phyloP scores from a whole-genome alignment of 1,140 invertebrate genomes.

The Zaprionus ghesquierei region DNA sequence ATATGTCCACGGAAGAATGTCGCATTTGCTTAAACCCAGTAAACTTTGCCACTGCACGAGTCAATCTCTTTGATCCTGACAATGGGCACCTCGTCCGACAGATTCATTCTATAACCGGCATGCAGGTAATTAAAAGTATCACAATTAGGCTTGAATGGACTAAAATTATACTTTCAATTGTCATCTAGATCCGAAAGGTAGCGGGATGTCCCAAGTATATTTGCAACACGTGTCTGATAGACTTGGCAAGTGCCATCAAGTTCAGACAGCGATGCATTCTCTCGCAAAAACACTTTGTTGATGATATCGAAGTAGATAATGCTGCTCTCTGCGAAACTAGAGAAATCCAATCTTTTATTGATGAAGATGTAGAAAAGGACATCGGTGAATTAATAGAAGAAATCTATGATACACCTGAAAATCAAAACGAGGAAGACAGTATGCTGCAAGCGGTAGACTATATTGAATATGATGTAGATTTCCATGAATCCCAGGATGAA shows the following conservation, averaged over 20 bases:
- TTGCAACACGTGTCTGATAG: no score
- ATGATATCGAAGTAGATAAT: no score
- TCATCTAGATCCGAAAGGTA: no score
- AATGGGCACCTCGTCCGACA: constrained; percentile 32
- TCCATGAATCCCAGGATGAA: not conserved
- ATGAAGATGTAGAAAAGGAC: no score
- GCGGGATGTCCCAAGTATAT: no score
- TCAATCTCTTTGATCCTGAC: constrained; percentile 38
- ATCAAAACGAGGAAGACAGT: not conserved
- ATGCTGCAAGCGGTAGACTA: not conserved
- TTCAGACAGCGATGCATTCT: no score
- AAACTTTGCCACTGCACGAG: not conserved
- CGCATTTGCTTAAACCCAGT: constrained; percentile 21
- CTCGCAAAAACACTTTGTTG: no score
- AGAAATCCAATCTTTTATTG: no score
- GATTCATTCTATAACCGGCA: constrained; percentile 34
- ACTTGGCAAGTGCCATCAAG: no score
- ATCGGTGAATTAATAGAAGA: no score
- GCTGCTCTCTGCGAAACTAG: no score
- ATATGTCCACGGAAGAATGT: constrained; percentile 8
- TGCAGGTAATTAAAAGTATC: constrained; percentile 18
- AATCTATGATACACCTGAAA: not conserved
- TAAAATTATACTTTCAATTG: no score
- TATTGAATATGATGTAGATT: not conserved
- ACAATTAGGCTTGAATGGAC: not conserved